Evolutionary conservation across 2,888 invertebrate species (phyloP), one percentile per base, ranked within the genome.

Genomic region (Chrysopilus asiliformis): DNA sequence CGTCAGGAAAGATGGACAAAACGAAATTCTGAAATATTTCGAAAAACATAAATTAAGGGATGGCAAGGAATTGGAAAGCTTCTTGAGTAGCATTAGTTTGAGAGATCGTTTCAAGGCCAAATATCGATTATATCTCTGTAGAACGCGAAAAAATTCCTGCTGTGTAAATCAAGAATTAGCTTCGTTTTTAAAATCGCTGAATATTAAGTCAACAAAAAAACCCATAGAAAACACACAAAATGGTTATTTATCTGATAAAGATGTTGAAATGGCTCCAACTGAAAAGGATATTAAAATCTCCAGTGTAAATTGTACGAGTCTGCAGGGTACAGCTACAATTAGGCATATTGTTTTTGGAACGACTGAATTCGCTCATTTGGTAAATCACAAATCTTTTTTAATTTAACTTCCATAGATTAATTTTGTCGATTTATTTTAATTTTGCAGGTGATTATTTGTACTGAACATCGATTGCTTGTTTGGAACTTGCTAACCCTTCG

Each of bases 401-500:
- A 19, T 9, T 32, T 19, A 19, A 20, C 18, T 15, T 13, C 14
- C 4, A 16, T 32, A n/a, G n/a, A n/a, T n/a, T n/a, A n/a, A n/a
- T n/a, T n/a, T n/a, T n/a, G n/a, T n/a, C n/a, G n/a, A n/a, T n/a
- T n/a, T n/a, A n/a, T n/a, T n/a, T n/a, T n/a, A n/a, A 43, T 46
- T 36, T 42, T 50, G 4, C 24, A 52, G 52, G 53, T 61, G 16
- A 48, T 58, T n/a, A 56, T 53, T 5, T 60, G 60, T 34, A 72
- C 72, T 1, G 52, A 63, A 4, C 52, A 64, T 12, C 67, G 71
- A 41, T 51, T 80, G 4, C 65, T 68, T 22, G 72, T 77, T 18
- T 81, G 80, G 79, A 76, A 79, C 58, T 56, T 80, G 25, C 58
- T 77, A 39, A 74, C 73, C 2, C 58, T 79, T 10, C 65, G 70